Base-by-base conservation (phyloP, 1,140 invertebrate species). In the Eulimnadia texana region DNA sequence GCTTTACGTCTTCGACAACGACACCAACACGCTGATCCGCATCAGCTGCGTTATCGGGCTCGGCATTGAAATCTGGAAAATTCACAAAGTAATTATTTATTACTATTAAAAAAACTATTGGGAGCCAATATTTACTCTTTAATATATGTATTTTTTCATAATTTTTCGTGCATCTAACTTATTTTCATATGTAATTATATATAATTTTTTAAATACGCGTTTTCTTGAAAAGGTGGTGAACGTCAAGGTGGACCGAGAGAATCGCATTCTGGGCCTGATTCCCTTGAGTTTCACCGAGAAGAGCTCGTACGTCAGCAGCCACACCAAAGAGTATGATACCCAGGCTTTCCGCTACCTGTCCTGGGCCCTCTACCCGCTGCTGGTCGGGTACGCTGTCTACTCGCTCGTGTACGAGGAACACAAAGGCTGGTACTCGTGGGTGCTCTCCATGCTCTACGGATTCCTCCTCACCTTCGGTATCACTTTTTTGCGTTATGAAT, bases 21-120 rank as follows among this genome's bases (percentile, higher is more conserved):
- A 99, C 70, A 96, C 96, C 1, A 99, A 99, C 74, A 89, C 90
- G 33, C 82, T 99, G 64, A 88, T 99, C 23, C 82, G 85, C 67
- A 84, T 98, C 60, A 93, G 89, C 64, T 93, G 90, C 68, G 85
- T 86, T 66, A 83, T 99, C 64, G 93, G 97, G 3, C 76, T 99
- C 0, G 79, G 87, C n/a, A 99, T 99, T 71, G 97, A 99, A 76
- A 76, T 98, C 23, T 99, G 97, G 97, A 99, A 99, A 75, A 97
- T 99, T 59, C 90, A 96, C 66, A 99, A 99, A 80, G 94, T 84
- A 27, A 42, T 9, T 42, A 42, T 42, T 42, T 42, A n/a, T n/a
- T n/a, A n/a, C n/a, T n/a, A n/a, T n/a, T n/a, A n/a, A n/a, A n/a
- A n/a, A n/a, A n/a, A n/a, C n/a, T n/a, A n/a, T n/a, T n/a, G n/a